Evolutionary conservation across 2,797 vertebrate genomes (phyloP), one percentile per base, ranked within the genome.

Genomic region (Melanotaenia pygmaea): DNA sequence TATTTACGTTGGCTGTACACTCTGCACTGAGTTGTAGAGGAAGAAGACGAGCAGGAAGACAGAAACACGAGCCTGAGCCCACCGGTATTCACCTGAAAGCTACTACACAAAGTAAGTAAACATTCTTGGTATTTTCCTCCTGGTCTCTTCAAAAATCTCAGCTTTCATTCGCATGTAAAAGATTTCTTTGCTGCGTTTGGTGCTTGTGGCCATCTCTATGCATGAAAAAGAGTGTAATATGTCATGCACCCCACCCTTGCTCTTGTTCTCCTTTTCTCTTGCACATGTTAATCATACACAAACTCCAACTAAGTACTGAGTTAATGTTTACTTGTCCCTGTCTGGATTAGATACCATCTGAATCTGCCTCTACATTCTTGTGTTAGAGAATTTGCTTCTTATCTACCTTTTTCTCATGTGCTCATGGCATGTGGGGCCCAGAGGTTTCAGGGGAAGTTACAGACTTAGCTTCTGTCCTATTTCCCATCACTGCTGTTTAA

Each of bases 91-190:
- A 89, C 75, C 88, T 88, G 82, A 75, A 77, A 79, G 43, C 78
- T 34, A 67, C 90, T 7, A 53, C 72, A 82, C 65, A 83, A 83
- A 83, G 92, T 93, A 80, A 92, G 92, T 90, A 37, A 74, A 57
- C 6, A 3, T 37, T 60, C 34, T 20, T 70, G 40, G 7, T 57
- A 5, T 43, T 45, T 32, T 47, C 14, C 34, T 62, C 30, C 26
- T 10, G 0, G 2, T 22, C 30, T 81, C 28, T 53, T 66, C 18
- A 18, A 56, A 62, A 43, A 14, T 60, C 62, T 78, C 59, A 62
- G 26, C 37, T 79, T 72, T 83, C 16, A n/a, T 43, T 45, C n/a
- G 30, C 67, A 45, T n/a, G 54, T 14, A 22, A 57, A 74, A 47
- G 7, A 53, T 77, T 65, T 73, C 12, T 67, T 12, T 63, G 51